phyloP scores from a whole-genome alignment of 2,888 invertebrate species.

The Sphinx pinastri region DNA sequence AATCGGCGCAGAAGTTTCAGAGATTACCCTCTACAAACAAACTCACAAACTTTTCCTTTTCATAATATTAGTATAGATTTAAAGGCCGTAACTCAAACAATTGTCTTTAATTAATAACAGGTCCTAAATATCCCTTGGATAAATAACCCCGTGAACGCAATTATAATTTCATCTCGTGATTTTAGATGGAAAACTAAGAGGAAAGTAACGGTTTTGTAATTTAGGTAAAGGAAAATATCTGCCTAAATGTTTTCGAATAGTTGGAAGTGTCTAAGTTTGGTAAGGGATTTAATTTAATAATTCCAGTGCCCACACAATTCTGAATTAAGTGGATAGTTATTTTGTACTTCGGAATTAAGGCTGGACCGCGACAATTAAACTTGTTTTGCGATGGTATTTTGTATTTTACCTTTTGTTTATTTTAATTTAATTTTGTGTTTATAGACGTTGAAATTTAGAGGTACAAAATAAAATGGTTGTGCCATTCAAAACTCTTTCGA shows the following conservation, averaged over 20 bases:
- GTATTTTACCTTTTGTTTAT: neutral
- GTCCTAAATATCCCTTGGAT: conserved; percentile 25
- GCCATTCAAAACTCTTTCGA: too few relatives aligned
- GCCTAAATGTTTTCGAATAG: conserved; percentile 25
- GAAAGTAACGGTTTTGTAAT: conserved; percentile 31
- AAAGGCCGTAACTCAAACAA: conserved; percentile 30
- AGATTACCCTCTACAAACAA: too few relatives aligned
- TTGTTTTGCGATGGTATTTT: conserved; percentile 10
- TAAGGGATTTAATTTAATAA: conserved; percentile 22
- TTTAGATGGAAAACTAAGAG: conserved; percentile 35
- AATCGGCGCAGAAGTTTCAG: too few relatives aligned
- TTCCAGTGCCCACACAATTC: neutral
- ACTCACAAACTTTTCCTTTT: too few relatives aligned
- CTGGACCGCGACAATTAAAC: neutral
- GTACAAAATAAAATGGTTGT: too few relatives aligned
- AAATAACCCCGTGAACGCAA: conserved; percentile 32
- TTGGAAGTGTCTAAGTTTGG: conserved; percentile 29
- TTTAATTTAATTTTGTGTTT: neutral
- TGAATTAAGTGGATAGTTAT: conserved; percentile 1
- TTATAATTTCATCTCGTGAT: conserved; percentile 34
- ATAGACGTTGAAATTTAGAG: too few relatives aligned
- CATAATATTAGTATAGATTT: neutral
- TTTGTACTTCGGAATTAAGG: neutral
- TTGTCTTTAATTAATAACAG: conserved; percentile 36
- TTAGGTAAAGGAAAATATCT: conserved; percentile 29